A percentile compares a stretch with the other conserved stretches of the same genome.
Evolutionary conservation across 2,888 invertebrate species (phyloP).

Genomic region (Pinctada fucata): DNA sequence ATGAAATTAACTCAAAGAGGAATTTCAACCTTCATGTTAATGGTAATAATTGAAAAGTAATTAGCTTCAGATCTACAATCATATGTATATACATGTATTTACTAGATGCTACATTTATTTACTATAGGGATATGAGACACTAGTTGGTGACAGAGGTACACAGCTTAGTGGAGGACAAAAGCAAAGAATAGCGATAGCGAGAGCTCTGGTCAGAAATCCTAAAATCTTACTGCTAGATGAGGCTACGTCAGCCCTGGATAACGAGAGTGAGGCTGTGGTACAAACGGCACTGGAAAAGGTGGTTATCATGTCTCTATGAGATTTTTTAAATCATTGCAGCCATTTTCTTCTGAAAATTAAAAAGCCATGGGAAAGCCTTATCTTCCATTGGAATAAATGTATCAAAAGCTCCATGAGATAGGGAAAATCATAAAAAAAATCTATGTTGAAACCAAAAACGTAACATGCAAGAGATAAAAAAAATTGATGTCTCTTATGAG

Average conservation of each 20-base stretch:
- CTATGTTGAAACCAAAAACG: too few species aligned
- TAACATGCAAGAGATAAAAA: too few species aligned
- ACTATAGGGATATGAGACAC: constrained; percentile 74
- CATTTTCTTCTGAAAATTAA: neutral
- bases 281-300: constrained; percentile 84
- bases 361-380: neutral
- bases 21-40: too few species aligned
- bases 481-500: too few species aligned
- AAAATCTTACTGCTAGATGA: constrained; percentile 84
- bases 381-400: neutral
- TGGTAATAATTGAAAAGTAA: too few species aligned
- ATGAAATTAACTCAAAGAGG: too few species aligned
- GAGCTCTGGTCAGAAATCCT: constrained; percentile 81
- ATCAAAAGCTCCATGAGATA: too few species aligned
- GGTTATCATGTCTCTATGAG: constrained; percentile 15
- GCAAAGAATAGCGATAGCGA: constrained; percentile 76
- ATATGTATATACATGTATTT: too few species aligned
- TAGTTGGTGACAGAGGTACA: constrained; percentile 76
- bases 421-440: too few species aligned
- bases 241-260: constrained; percentile 90
- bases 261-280: constrained; percentile 88
- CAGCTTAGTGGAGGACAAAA: constrained; percentile 75
- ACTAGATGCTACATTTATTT: neutral
- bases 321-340: neutral
- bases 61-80: too few species aligned